Evolutionary conservation across 2,113 vertebrate species (phyloP), one percentile per base, ranked within the genome.

Genomic region (Sander vitreus): DNA sequence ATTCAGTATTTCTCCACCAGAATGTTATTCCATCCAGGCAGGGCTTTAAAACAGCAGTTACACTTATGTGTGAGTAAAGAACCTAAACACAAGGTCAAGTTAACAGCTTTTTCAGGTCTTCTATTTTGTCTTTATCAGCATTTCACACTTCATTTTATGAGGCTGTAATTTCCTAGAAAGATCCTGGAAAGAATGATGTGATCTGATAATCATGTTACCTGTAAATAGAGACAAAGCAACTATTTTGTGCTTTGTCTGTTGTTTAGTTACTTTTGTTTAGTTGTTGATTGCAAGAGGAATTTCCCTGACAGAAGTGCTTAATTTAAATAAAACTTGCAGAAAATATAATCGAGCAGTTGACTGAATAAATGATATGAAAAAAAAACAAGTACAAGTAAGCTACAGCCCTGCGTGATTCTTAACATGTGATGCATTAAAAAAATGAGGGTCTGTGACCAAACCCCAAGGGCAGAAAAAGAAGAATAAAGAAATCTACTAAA

Each of bases 1-100:
- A 60, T 30, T 81, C 36, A 19, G 47, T 43, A 14, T 64, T 64
- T 23, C 36, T 43, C 12, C 36, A 23, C 19, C 58, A 60, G 30
- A 60, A 18, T 6, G 36, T 39, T 43, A 18, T 30, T 81, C 33
- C 60, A 43, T 9, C 39, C 39, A 11, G 78, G 45, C 70, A 21
- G 18, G 27, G 16, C 50, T 76, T 76, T 76, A 33, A 64, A 63
- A 25, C 55, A 45, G 25, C 23, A 48, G 13, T 45, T 14, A 55
- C n/a, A 55, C 57, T 11, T 33, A 23, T 47, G 71, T 45, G 55
- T 54, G 79, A 47, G 79, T 25, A 45, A 78, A 69, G 33, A 70
- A 58, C n/a, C 45, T 25, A 21, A 58, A 80, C 64, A 75, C 58
- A 53, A 45, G 43, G 33, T 80, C 77, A 33, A 47, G 25, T 59